phyloP scores from a whole-genome alignment of 1,140 invertebrate genomes.

The Drosophila kohkoa region DNA sequence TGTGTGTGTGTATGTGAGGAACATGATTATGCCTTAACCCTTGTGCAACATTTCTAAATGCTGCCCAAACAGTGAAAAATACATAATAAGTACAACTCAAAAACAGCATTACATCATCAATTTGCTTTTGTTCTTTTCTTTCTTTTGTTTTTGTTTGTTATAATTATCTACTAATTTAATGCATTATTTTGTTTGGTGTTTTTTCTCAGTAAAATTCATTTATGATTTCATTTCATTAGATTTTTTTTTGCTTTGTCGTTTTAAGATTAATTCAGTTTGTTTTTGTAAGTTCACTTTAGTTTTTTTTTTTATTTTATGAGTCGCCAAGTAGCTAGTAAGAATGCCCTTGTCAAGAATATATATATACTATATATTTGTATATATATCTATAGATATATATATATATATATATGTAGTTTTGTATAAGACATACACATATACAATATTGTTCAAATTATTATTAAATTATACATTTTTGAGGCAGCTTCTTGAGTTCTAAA shows the following conservation, averaged over 20 bases:
- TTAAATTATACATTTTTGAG: slow-evolving; percentile 49
- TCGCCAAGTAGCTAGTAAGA: slow-evolving; percentile 39
- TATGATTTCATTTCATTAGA: slow-evolving; percentile 19
- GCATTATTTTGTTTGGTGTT: slow-evolving; percentile 41
- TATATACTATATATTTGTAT: slow-evolving; percentile 26
- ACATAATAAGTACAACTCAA: slow-evolving; percentile 10
- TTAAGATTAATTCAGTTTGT: slow-evolving; percentile 34
- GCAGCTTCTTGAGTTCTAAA: slow-evolving; percentile 54
- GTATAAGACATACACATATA: slow-evolving; percentile 33
- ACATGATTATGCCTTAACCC: slow-evolving; percentile 54
- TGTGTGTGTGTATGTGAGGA: slow-evolving; percentile 24
- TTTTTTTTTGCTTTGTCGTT: slow-evolving; percentile 21
- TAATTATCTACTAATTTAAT: slow-evolving; percentile 43
- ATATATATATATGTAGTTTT: slow-evolving; percentile 34
- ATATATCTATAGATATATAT: slow-evolving; percentile 34
- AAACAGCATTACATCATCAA: neutral
- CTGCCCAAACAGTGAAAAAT: slow-evolving; percentile 40
- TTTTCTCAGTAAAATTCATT: slow-evolving; percentile 56
- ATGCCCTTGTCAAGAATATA: slow-evolving; percentile 37
- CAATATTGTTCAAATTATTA: slow-evolving; percentile 26
- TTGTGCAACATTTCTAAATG: slow-evolving; percentile 61
- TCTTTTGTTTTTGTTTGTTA: too few relatives aligned
- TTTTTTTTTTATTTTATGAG: slow-evolving; percentile 28
- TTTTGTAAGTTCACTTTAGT: slow-evolving; percentile 48
- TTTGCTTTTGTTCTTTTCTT: slow-evolving; percentile 13